Base-by-base conservation (phyloP, 2,888 invertebrate species). In the Agrilus biguttatus region DNA sequence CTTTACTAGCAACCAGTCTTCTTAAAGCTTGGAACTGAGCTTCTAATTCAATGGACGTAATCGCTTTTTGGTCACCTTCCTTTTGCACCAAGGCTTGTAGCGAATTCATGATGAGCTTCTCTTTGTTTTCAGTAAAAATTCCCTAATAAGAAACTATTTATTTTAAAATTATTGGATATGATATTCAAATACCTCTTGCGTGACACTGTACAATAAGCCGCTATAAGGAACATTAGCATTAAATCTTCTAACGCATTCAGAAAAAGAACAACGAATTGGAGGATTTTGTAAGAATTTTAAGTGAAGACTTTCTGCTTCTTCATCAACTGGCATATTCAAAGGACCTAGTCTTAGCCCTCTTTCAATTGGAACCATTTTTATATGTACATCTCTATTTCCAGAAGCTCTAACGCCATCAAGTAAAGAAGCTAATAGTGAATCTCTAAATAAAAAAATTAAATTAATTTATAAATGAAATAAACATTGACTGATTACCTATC, bases 221-320 rank as follows among this genome's bases (percentile, higher is more conserved):
- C 91, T 95, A 70, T 97, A 98, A 3, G 97, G 91, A 55, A 96
- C 80, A 67, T 98, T 98, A 39, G 92, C 88, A 70, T 98, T 98
- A 68, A 98, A 98, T 47, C 97, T 73, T 53, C 88, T 83, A 17
- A 98, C 79, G 52, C 91, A 85, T 62, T 93, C 90, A 19, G 80
- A 65, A 57, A 83, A 80, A 5, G 73, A 67, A 63, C 77, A 74
- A 35, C 73, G 72, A 17, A 73, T 75, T 47, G 80, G 78, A 33
- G 75, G 74, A 53, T 75, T 74, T 53, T 78, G 75, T 33, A 84
- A 68, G 55, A 84, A 80, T 71, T 88, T 85, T 46, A 95, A 75
- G 50, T 95, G 87, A 55, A 84, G 82, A 44, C 85, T 84, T 69
- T 98, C 98, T 0, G 91, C 86, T 69, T 98, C 97, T 69, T 98